Percentiles rank a stretch among this genome's conserved stretches.
Evolutionary conservation across 2,888 invertebrate genomes (phyloP).

Genomic region (Parapristionchus giblindavisi): DNA sequence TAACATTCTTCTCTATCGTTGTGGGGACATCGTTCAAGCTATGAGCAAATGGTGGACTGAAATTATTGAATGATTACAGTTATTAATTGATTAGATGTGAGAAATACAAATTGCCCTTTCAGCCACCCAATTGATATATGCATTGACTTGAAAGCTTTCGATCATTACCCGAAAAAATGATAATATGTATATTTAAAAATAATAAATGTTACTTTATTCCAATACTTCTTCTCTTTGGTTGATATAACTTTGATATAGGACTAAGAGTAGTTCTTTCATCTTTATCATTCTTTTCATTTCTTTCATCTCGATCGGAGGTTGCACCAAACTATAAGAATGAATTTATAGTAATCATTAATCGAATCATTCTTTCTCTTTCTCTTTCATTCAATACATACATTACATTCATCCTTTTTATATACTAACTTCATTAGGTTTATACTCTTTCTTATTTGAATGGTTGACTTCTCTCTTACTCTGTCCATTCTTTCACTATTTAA

Average conservation of each 20-base stretch:
- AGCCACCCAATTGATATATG: too few relatives aligned
- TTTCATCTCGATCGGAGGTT: too few relatives aligned
- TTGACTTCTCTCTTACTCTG: not conserved
- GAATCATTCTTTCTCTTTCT: not conserved
- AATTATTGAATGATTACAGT: not conserved
- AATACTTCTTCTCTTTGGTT: slow-evolving; percentile 33
- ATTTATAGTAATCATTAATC: not conserved
- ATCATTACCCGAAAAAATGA: not conserved
- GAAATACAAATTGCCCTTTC: too few relatives aligned
- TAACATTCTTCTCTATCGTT: not conserved
- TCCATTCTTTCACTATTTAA: too few relatives aligned
- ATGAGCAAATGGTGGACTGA: slow-evolving; percentile 14
- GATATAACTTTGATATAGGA: not conserved
- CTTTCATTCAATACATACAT: not conserved
- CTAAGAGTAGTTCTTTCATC: slow-evolving; percentile 29
- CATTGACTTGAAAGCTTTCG: not conserved
- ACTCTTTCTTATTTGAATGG: not conserved
- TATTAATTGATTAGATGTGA: too few relatives aligned
- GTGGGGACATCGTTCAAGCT: not conserved
- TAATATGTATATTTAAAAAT: not conserved
- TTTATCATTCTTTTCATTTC: too few relatives aligned
- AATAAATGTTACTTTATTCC: not conserved
- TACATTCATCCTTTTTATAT: too few relatives aligned
- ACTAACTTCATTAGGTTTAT: too few relatives aligned
- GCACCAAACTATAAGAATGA: not conserved